Conservation (phyloP, 2,888 invertebrate species). For the Rhodophaea formosa region DNA sequence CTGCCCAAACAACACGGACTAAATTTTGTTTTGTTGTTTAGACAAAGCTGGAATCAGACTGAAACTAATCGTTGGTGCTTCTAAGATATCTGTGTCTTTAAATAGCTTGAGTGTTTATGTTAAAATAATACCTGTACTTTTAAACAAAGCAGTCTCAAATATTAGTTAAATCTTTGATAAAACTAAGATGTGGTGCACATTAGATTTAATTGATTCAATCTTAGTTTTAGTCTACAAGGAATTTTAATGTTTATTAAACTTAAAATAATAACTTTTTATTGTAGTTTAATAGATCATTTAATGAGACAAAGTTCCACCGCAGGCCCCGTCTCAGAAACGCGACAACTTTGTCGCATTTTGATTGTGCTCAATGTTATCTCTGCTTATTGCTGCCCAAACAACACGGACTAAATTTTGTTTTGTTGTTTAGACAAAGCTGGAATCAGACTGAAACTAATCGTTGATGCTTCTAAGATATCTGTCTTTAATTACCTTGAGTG, state of each 20-base stretch:
- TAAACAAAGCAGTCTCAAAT: too few relatives aligned
- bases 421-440: constrained; percentile 22
- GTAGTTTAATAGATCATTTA: constrained; percentile 55
- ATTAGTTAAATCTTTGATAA: too few relatives aligned
- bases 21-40: constrained; percentile 18
- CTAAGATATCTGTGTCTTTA: not conserved
- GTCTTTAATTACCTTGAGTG: too few relatives aligned
- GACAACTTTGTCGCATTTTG: constrained; percentile 9
- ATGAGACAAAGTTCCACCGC: constrained; percentile 43
- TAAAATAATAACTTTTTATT: constrained; percentile 48
- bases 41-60: constrained; percentile 15
- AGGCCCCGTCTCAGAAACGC: constrained; percentile 5
- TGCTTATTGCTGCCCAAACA: constrained; percentile 4
- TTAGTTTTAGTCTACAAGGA: too few relatives aligned
- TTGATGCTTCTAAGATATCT: not conserved
- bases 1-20: constrained; percentile 11
- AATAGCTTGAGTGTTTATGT: too few relatives aligned
- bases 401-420: constrained; percentile 13
- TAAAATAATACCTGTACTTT: too few relatives aligned
- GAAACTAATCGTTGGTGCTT: constrained; percentile 1
- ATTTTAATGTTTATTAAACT: too few relatives aligned
- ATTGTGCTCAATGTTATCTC: constrained; percentile 7
- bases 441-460: not conserved
- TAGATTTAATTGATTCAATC: too few relatives aligned
- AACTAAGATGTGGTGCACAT: too few relatives aligned